These are phyloP conservation scores for Tetraneura akinire DNA, from an alignment of 1,140 invertebrate species.

Conservation along the genomic window DNA sequence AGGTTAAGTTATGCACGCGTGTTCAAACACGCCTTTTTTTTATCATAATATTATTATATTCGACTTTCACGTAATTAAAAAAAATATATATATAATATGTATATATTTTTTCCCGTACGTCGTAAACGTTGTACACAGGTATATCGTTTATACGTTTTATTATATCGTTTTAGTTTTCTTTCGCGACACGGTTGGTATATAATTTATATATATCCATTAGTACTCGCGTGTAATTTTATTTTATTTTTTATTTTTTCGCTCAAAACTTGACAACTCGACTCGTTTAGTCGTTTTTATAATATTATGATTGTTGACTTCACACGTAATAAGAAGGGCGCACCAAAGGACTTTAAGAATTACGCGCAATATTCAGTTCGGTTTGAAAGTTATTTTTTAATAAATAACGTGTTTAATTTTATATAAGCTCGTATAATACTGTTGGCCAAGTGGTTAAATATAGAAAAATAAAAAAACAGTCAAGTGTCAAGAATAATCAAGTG, in stretches of 20 bases:
- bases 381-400: conserved; percentile 29
- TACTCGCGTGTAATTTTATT: conserved; percentile 9
- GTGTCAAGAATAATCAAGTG: no score
- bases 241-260: background rate
- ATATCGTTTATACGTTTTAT: background rate
- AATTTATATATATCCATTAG: conserved; percentile 27
- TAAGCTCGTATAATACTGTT: no score
- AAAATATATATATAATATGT: background rate
- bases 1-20: conserved; percentile 34
- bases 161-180: conserved; percentile 1
- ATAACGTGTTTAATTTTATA: conserved; percentile 18
- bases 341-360: conserved; percentile 33
- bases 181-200: background rate
- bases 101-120: no score
- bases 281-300: background rate
- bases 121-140: background rate
- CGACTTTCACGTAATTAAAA: conserved; percentile 34
- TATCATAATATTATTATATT: background rate
- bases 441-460: conserved; percentile 1
- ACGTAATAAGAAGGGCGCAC: background rate
- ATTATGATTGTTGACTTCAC: no score
- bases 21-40: conserved; percentile 29
- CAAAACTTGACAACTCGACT: conserved; percentile 22
- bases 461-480: conserved; percentile 1
- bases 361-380: conserved; percentile 22